Base-by-base conservation (phyloP, 2,113 vertebrate species). In the Crotalus viridis region DNA sequence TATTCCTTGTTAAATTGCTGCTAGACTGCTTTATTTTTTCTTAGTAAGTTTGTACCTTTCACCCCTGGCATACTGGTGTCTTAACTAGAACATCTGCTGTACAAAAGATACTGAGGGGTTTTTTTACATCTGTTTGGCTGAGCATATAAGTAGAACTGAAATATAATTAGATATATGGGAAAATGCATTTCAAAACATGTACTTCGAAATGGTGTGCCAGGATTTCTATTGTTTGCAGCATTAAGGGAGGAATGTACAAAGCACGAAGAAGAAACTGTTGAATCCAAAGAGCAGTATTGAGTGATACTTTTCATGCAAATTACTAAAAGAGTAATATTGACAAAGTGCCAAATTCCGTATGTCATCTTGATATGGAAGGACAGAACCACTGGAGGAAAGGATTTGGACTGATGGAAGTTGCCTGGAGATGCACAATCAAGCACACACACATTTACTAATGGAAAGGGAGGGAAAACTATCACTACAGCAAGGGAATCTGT, bases 21-120 rank as follows among this genome's bases (percentile, higher is more conserved):
- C 93, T 95, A 92, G 93, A 95, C 94, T 54, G 0, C 92, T 95
- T 95, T 92, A 91, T 95, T 91, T 93, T 92, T 92, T 91, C 93
- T 92, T 94, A 96, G 57, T 94, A 95, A 97, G 95, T 93, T 96
- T 95, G 93, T 93, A 89, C 10, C 7, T 96, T 97, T 97, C 93
- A 96, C 95, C 96, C 97, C 94, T 61, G 85, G 28, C 95, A 87
- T 96, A 95, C 97, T 93, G 94, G 92, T 95, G 94, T 88, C 91
- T 86, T 97, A 96, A 96, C 95, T 96, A 96, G 96, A 97, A 97
- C 97, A 98, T 96, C 96, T 98, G 97, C 96, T 97, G 86, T 95
- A 56, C 74, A 94, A 95, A 94, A 94, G 85, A 74, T 92, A 92
- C 96, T 95, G 95, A 92, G 95, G 92, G 95, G 96, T 4, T 93